Evolutionary conservation across 2,888 invertebrate species (phyloP), one percentile per base, ranked within the genome.

Genomic region (Cenopis cana): DNA sequence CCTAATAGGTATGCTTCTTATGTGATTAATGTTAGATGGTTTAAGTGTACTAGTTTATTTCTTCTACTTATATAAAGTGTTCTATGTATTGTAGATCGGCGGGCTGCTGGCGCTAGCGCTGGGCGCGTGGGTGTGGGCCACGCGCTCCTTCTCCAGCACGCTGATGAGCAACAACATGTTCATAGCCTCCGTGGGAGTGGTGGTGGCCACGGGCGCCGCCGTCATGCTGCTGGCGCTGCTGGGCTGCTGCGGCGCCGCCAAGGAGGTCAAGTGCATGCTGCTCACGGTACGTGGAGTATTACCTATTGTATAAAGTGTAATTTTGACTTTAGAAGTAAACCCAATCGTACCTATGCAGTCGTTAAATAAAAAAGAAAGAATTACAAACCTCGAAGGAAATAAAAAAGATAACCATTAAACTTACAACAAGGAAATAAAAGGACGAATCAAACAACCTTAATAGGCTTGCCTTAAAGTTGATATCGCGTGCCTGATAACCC

Each of bases 181-280:
- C 89, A 95, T 97, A 64, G 98, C 97, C 33, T 96, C 98, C 0
- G 96, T 98, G 52, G 97, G 96, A 81, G 96, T 98, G 72, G 94
- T 98, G 74, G 95, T 98, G 64, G 96, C 96, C 24, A 97, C 97
- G 73, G 98, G 98, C 8, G 95, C 96, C 41, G 94, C 97, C 74
- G 96, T 98, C 73, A 95, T 97, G 80, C 83, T 98, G 74, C 95
- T 98, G 67, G 97, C 98, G 11, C 96, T 98, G 87, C 95, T 99
- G 74, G 99, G 99, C 70, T 98, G 98, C 89, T 95, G 98, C 82
- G 99, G 98, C 56, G 98, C 98, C n/a, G 96, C 97, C 57, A 97
- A 97, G 86, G 98, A 99, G 94, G 96, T 98, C 83, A 97, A 98
- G 89, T 98, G 98, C 89, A 96, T 99, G 95, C 95, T 99, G 60